A percentile compares a stretch with the other conserved stretches of the same genome.
Evolutionary conservation across 2,113 vertebrate genomes (phyloP).

Genomic region (Lates calcarifer): DNA sequence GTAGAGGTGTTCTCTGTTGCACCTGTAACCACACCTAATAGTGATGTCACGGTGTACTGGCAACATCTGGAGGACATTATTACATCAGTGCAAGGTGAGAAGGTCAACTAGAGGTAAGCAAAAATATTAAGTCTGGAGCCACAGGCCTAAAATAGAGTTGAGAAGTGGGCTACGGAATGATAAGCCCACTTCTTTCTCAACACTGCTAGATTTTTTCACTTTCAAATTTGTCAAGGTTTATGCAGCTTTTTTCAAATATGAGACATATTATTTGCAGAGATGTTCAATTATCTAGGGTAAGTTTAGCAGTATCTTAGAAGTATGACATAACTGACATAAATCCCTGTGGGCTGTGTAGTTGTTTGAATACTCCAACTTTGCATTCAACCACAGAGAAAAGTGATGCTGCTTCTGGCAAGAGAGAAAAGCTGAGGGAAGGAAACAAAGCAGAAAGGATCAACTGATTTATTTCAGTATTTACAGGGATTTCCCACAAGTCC

Average conservation of each 20-base stretch:
- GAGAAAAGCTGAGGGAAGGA: slow-evolving; percentile 20
- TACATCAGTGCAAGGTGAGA: no score
- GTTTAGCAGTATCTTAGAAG: neutral
- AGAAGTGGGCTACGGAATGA: no score
- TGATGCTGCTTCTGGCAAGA: neutral
- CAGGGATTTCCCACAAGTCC: slow-evolving; percentile 47
- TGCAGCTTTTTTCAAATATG: neutral
- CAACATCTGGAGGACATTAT: neutral
- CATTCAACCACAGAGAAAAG: slow-evolving; percentile 13
- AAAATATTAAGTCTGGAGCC: no score
- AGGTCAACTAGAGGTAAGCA: no score
- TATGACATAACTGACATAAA: neutral
- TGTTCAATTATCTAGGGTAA: neutral
- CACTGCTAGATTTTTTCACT: no score
- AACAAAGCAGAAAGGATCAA: slow-evolving; percentile 48
- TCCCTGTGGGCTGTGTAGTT: neutral
- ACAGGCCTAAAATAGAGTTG: no score
- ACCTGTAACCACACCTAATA: neutral
- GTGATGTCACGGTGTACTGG: neutral
- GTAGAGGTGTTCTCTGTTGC: neutral
- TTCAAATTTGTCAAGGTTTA: neutral
- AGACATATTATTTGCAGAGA: neutral
- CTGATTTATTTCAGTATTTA: slow-evolving; percentile 75
- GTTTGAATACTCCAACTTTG: slow-evolving; percentile 1
- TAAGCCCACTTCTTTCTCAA: no score